Evolutionary conservation across 1,140 invertebrate species (phyloP).

Genomic region (Helicoverpa armigera): DNA sequence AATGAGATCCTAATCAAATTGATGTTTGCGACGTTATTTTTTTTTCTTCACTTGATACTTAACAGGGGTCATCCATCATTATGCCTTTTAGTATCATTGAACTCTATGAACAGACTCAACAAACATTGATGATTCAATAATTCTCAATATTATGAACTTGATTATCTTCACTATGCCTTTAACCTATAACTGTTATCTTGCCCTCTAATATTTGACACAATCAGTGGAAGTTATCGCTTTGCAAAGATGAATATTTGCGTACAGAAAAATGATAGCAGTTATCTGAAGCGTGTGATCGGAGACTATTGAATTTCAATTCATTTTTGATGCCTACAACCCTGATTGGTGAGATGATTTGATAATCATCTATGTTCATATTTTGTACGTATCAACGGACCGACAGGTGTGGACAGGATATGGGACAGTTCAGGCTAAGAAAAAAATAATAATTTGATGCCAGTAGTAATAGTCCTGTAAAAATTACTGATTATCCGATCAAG

Average conservation of each 20-base stretch:
- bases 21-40: no score
- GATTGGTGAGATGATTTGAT: no score
- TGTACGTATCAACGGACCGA: no score
- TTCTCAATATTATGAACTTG: not conserved
- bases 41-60: no score
- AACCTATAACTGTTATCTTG: conserved; percentile 14
- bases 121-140: conserved; percentile 10
- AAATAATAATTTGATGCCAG: no score
- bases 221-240: not conserved
- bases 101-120: not conserved
- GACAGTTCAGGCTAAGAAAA: no score
- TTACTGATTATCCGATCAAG: no score
- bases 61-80: not conserved
- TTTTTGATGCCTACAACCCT: no score
- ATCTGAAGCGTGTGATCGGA: not conserved
- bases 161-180: not conserved
- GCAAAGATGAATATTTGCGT: not conserved
- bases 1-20: no score
- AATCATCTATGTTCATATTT: no score
- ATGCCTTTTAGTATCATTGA: not conserved
- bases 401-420: no score
- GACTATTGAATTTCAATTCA: not conserved
- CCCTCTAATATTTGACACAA: conserved; percentile 3
- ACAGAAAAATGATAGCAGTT: not conserved
- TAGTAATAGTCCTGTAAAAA: no score